Evolutionary conservation across 2,113 vertebrate species (phyloP).

Genomic region (Equus quagga): DNA sequence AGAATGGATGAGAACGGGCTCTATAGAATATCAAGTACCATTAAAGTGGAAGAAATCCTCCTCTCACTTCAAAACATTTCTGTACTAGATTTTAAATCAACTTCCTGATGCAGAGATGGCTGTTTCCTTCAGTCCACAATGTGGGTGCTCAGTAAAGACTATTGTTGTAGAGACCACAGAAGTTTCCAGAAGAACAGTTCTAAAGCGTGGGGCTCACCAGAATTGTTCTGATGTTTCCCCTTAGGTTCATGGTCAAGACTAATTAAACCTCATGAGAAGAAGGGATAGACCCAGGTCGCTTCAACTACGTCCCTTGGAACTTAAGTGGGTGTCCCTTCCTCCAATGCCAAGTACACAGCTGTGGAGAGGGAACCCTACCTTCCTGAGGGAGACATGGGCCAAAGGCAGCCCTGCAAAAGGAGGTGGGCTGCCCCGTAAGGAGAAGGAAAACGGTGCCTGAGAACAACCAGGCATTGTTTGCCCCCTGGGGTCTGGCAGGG

Average conservation of each 20-base stretch:
- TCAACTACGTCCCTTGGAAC: neutral
- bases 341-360: constrained; percentile 43
- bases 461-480: constrained; percentile 60
- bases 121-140: neutral
- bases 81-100: neutral
- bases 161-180: neutral
- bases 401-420: neutral
- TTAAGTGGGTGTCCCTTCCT: neutral
- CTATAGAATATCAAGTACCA: neutral
- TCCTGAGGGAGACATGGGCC: neutral
- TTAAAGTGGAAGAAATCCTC: neutral
- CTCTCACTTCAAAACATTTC: neutral
- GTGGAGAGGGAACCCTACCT: neutral
- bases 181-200: constrained; percentile 4
- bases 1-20: neutral
- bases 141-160: neutral
- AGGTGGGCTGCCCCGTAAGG: neutral
- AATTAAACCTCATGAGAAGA: neutral
- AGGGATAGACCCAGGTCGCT: neutral
- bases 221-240: neutral
- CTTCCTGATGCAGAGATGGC: neutral
- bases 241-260: neutral
- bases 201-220: neutral
- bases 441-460: neutral
- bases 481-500: neutral